phyloP scores from a whole-genome alignment of 2,888 invertebrate species.

The Scelioninae gen. 2 region DNA sequence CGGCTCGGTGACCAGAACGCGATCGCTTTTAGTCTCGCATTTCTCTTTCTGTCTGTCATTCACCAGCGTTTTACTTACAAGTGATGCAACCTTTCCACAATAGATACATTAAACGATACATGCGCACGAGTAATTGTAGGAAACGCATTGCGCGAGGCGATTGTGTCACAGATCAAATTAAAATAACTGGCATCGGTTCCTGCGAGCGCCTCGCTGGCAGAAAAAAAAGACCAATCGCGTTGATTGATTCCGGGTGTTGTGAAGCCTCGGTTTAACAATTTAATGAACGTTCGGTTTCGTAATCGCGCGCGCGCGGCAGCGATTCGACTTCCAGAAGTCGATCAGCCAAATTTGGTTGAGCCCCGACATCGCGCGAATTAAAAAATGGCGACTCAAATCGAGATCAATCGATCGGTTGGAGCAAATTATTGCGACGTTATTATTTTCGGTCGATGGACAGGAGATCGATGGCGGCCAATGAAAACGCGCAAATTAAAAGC shows the following conservation, averaged over 20 bases:
- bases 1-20: background rate
- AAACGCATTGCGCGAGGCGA: constrained; percentile 50
- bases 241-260: constrained; percentile 36
- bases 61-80: background rate
- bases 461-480: too few species aligned
- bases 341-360: too few species aligned
- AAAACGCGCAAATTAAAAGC: too few species aligned
- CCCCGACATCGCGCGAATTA: too few species aligned
- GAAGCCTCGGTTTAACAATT: constrained; percentile 37
- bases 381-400: too few species aligned
- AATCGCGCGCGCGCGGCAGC: too few species aligned
- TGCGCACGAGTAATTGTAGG: constrained; percentile 31
- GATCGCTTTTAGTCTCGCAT: constrained; percentile 13
- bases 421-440: too few species aligned
- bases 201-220: constrained; percentile 19
- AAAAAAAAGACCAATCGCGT: constrained; percentile 36
- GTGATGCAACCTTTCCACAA: constrained; percentile 31
- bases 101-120: constrained; percentile 25
- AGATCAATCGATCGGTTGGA: too few species aligned
- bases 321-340: too few species aligned
- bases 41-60: constrained; percentile 11
- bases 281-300: constrained; percentile 31
- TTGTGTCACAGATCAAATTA: constrained; percentile 57
- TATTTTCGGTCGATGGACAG: too few species aligned
- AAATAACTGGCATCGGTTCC: constrained; percentile 54